Conservation (phyloP, 2,113 vertebrate species). For the Esox niger region DNA sequence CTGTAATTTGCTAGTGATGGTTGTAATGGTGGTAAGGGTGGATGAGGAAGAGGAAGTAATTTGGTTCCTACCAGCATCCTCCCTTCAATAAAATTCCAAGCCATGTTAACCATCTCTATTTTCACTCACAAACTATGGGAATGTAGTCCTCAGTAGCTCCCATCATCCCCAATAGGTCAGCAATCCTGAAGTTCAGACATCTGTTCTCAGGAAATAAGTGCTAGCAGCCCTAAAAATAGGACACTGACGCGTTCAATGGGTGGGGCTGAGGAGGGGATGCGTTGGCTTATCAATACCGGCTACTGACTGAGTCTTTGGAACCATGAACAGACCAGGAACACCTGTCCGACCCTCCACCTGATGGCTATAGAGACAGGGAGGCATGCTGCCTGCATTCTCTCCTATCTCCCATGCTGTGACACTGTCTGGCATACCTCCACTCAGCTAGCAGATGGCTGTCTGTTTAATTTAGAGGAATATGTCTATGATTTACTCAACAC, state of each 20-base stretch:
- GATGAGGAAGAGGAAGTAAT: too few relatives aligned
- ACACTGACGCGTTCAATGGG: background rate
- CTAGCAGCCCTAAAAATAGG: conserved; percentile 7
- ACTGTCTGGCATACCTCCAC: conserved; percentile 2
- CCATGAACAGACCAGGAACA: conserved; percentile 38
- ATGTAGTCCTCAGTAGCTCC: background rate
- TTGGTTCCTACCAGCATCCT: background rate
- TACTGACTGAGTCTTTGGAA: conserved; percentile 17
- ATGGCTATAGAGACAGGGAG: conserved; percentile 11
- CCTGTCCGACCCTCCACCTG: conserved; percentile 57
- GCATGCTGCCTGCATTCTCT: conserved; percentile 2
- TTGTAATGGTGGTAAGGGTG: too few relatives aligned
- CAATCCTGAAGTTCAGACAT: conserved; percentile 1
- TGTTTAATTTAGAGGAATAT: background rate
- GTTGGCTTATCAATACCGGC: background rate
- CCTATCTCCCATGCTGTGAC: conserved; percentile 4
- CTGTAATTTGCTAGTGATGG: too few relatives aligned
- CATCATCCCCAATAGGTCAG: conserved; percentile 4
- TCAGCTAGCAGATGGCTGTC: conserved; percentile 1
- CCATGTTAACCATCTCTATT: background rate
- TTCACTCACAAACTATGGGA: background rate
- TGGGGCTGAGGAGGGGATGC: background rate
- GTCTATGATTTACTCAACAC: background rate
- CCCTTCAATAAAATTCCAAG: background rate
- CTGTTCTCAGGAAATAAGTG: conserved; percentile 18